Base-by-base conservation (phyloP, 2,888 invertebrate species). In the Microctonus aethiopoides region DNA sequence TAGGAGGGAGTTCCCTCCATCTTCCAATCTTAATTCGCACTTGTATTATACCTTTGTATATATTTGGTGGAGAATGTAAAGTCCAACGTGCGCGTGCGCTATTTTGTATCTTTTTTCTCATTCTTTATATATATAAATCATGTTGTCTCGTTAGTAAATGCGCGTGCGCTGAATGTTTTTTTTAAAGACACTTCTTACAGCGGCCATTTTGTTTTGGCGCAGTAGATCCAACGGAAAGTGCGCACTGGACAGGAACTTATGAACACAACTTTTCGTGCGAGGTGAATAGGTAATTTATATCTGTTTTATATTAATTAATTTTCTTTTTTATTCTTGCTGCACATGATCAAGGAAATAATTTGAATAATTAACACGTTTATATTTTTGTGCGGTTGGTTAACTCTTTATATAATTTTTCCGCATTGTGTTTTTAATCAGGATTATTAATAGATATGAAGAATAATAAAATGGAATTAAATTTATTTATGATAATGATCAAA, bases 21-120 rank as follows among this genome's bases (percentile, higher is more conserved):
- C n/a, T n/a, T n/a, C n/a, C n/a, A 66, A 63, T 46, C 72, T 72
- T 71, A 72, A 71, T 76, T 74, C 73, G 69, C 69, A 67, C 69
- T 72, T 46, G 62, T 62, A n/a, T n/a, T n/a, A n/a, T n/a, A 65
- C 56, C 65, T 65, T 56, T 65, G 56, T 65, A n/a, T n/a, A n/a
- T n/a, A 65, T 56, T 65, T 36, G 64, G 54, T 62, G 46, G 46
- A 24, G 62, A 62, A 46, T 29, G 29, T 57, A 29, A 57, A 32
- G 32, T 20, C 16, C 62, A n/a, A n/a, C 41, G 22, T 20, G 10
- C 29, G 9, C 46, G 13, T 20, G 10, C 34, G 60, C 41, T 13
- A n/a, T 41, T 24, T 13, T 62, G 24, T 62, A 26, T 39, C 39
- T 41, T 41, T 62, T 29, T 46, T 46, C n/a, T n/a, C n/a, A n/a